These are phyloP conservation scores for Aphelenchoides avenae DNA, from an alignment of 1,140 invertebrate genomes.

Conservation along the genomic window DNA sequence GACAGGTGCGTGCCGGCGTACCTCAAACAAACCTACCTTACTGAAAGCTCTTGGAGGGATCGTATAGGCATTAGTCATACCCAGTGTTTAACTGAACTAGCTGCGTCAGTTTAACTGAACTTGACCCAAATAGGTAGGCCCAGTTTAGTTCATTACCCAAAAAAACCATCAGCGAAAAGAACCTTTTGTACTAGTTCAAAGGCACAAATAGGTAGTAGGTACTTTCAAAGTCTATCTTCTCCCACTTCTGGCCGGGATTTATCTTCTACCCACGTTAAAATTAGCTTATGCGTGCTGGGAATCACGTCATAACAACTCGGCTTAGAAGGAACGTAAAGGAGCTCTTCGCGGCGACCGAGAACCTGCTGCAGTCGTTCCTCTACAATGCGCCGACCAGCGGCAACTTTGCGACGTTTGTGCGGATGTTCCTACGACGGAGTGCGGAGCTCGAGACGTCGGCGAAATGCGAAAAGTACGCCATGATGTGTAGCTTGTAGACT, in stretches of 20 bases:
- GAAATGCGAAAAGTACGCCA: slow-evolving; percentile 79
- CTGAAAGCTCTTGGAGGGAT: not conserved
- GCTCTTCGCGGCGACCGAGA: slow-evolving; percentile 74
- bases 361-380: slow-evolving; percentile 71
- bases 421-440: slow-evolving; percentile 74
- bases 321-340: slow-evolving; percentile 72
- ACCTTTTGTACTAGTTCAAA: no score
- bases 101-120: no score
- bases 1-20: slow-evolving; percentile 33
- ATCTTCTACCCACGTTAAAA: no score
- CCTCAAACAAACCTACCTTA: not conserved
- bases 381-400: slow-evolving; percentile 77
- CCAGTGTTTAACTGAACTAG: no score
- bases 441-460: slow-evolving; percentile 75
- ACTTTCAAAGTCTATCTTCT: no score
- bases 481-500: slow-evolving; percentile 27
- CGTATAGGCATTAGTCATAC: slow-evolving; percentile 4
- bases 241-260: no score
- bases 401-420: slow-evolving; percentile 78
- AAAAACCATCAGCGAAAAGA: no score
- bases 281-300: not conserved
- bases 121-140: no score
- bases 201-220: no score
- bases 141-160: no score
- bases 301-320: not conserved